phyloP scores from a whole-genome alignment of 2,113 vertebrate genomes.

The Poecile atricapillus region DNA sequence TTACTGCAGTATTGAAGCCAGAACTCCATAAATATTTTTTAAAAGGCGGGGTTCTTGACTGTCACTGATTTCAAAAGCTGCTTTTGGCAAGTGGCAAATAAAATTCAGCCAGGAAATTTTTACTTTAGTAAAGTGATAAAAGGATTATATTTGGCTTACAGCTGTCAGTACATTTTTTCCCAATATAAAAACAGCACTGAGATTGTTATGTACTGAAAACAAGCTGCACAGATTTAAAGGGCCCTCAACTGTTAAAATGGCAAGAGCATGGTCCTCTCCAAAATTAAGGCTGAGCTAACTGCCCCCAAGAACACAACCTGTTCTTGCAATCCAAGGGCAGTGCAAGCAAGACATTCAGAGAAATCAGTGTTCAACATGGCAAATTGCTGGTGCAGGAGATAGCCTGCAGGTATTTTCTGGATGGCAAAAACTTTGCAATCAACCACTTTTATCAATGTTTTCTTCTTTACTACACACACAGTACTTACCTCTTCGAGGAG shows the following conservation, averaged over 20 bases:
- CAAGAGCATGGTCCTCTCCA: background rate
- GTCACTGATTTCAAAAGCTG: background rate
- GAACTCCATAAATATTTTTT: background rate
- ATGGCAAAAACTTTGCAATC: background rate
- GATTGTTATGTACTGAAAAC: background rate
- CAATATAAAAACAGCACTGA: background rate
- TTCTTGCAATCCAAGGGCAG: background rate
- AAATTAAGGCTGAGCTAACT: background rate
- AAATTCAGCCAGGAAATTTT: background rate
- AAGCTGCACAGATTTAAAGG: background rate
- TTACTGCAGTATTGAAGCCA: background rate
- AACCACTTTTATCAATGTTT: background rate
- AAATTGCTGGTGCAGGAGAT: background rate
- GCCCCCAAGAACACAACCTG: background rate
- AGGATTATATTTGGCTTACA: background rate
- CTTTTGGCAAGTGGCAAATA: background rate
- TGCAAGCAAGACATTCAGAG: background rate
- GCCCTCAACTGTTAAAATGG: background rate
- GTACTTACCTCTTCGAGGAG: conserved; percentile 83
- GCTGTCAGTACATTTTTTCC: background rate
- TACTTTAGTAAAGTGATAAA: background rate
- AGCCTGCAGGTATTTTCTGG: background rate
- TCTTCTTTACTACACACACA: background rate
- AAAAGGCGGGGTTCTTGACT: background rate
- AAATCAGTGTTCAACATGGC: background rate